Evolutionary conservation across 2,888 invertebrate species (phyloP).

Genomic region (Dugesia japonica): DNA sequence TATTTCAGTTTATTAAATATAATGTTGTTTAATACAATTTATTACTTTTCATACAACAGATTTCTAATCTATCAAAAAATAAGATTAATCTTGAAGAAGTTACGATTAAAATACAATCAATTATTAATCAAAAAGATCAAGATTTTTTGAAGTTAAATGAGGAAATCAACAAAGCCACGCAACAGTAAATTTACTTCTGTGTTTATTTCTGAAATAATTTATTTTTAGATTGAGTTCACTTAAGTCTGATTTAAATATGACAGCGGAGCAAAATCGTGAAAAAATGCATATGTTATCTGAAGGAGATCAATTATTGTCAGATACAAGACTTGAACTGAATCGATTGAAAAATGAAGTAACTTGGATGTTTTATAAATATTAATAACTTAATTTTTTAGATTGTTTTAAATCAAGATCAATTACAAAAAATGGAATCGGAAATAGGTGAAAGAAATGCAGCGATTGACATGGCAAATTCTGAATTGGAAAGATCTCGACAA

Average conservation of each 20-base stretch:
- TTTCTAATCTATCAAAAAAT: background rate
- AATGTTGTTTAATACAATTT: too few relatives aligned
- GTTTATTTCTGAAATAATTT: background rate
- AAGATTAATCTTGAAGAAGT: background rate
- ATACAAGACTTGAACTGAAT: background rate
- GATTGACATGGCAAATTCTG: background rate
- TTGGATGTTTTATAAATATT: background rate
- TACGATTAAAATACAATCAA: background rate
- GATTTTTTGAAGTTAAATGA: background rate
- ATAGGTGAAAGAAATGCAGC: background rate
- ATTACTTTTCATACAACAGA: too few relatives aligned
- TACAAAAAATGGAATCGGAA: constrained; percentile 15
- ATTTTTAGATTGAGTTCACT: background rate
- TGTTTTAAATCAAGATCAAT: background rate
- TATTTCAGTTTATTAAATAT: too few relatives aligned
- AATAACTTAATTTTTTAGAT: background rate
- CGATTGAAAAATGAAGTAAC: background rate
- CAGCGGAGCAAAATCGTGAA: constrained; percentile 6
- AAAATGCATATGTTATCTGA: background rate
- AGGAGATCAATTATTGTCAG: background rate
- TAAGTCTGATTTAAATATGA: background rate
- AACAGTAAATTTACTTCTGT: background rate
- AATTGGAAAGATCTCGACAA: background rate
- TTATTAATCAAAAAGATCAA: constrained; percentile 7
- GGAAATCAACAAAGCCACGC: background rate